Base-by-base conservation (phyloP, 1,140 invertebrate species). In the Drosophila albomicans region DNA sequence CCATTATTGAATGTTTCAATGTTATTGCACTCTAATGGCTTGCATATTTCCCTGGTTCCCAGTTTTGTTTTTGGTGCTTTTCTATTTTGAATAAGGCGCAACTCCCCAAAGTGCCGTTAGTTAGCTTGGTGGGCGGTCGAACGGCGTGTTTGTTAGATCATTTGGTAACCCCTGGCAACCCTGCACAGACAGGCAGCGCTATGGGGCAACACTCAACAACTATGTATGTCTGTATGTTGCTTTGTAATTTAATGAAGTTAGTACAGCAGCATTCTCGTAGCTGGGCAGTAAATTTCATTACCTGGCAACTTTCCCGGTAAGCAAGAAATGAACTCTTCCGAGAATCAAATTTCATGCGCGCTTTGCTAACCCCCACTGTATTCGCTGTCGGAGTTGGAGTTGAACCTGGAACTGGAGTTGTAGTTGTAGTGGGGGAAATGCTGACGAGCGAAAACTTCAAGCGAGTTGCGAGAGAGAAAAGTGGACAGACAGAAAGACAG, bases 341-440 rank as follows among this genome's bases (percentile, higher is more conserved):
- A 88, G 85, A 88, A 88, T 88, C 85, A 89, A 81, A 88, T 88
- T 89, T 88, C 85, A 89, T 89, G 81, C 66, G 78, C 74, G 66
- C 66, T 87, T 78, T 81, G 82, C 30, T 81, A 78, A 81, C 75
- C 63, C 51, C 59, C 57, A 57, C 51, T 49, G 46, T 52, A 62
- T 57, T 57, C 41, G 59, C 35, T 10, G 35, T 38, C 1, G 15
- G 46, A 61, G 16, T 1, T 20, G 25, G 45, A 62, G 67, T 57
- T 57, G 59, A 54, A 41, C 16, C 46, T 67, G 28, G 48, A 43
- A 20, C 10, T 49, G 38, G 16, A 63, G 20, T 25, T 15, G 49
- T 20, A 49, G 57, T 35, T 61, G n/a, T 45, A 51, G 66, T 70
- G 20, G 74, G 71, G 61, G 48, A 8, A 54, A 63, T n/a, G 67